Evolutionary conservation across 2,113 vertebrate species (phyloP).

Genomic region (Rhinopomastus cyanomelas): DNA sequence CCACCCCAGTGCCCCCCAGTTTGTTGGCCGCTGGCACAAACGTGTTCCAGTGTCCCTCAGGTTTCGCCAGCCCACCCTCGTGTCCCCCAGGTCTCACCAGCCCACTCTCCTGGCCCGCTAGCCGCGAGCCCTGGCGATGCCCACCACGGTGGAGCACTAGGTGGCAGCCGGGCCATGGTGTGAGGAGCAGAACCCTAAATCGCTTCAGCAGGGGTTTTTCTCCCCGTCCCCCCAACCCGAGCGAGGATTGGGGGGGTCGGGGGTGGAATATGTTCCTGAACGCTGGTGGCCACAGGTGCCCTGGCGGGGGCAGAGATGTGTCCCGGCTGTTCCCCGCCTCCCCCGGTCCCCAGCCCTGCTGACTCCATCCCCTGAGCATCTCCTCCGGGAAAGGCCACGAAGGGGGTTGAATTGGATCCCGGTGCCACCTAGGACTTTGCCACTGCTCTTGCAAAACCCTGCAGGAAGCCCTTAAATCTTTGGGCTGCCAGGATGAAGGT

Average conservation of each 20-base stretch:
- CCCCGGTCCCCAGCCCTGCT: neutral
- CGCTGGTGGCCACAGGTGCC: neutral
- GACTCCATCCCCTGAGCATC: neutral
- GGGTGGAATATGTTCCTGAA: neutral
- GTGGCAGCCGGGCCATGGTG: neutral
- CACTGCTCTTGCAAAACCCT: neutral
- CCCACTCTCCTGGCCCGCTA: no score
- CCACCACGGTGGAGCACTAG: neutral
- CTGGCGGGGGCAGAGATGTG: accelerated
- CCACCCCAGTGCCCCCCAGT: no score
- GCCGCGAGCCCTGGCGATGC: neutral
- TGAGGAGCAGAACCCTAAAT: accelerated
- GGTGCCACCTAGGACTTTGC: neutral
- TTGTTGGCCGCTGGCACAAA: no score
- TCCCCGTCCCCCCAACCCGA: accelerated
- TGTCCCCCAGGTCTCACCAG: neutral
- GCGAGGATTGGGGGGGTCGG: no score
- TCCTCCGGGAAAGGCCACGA: accelerated
- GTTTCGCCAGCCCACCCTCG: neutral
- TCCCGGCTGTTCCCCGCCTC: accelerated
- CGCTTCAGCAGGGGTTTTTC: accelerated
- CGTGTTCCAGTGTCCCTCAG: accelerated
- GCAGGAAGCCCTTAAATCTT: neutral
- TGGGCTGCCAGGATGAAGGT: no score
- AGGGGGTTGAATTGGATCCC: accelerated